These are phyloP conservation scores for Drosophila jambulina DNA, from an alignment of 1,140 invertebrate species.

Conservation along the genomic window DNA sequence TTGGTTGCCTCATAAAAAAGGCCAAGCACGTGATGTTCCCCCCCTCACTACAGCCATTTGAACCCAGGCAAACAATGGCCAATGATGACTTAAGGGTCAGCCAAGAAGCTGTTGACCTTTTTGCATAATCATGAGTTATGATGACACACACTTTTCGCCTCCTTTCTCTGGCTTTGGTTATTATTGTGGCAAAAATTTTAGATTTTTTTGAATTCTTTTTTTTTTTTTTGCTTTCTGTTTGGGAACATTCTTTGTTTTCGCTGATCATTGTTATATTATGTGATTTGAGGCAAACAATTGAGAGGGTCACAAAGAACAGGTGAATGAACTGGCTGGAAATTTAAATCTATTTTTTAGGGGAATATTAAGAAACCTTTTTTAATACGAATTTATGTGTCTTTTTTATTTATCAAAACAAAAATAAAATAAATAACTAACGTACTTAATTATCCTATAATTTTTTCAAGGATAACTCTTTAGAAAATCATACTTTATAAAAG, in stretches of 20 bases:
- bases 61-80: constrained; percentile 19
- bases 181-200: constrained; percentile 19
- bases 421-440: neutral
- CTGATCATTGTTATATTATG: constrained; percentile 44
- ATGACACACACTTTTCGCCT: constrained; percentile 59
- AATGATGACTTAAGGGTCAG: constrained; percentile 26
- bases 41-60: neutral
- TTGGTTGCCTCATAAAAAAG: constrained; percentile 67
- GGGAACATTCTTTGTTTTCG: constrained; percentile 47
- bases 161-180: constrained; percentile 20
- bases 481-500: neutral
- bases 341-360: neutral
- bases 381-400: neutral
- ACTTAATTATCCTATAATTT: neutral
- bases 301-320: constrained; percentile 1
- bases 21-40: constrained; percentile 43
- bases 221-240: neutral
- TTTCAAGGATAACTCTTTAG: neutral
- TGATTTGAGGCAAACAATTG: constrained; percentile 11
- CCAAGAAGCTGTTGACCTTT: constrained; percentile 75
- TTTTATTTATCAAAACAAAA: neutral
- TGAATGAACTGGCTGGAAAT: constrained; percentile 19
- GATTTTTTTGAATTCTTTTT: neutral
- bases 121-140: constrained; percentile 83
- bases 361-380: no score